Percentiles rank a stretch among this genome's conserved stretches.
Evolutionary conservation across 2,113 vertebrate species (phyloP).

Genomic region (Grantiella picta): DNA sequence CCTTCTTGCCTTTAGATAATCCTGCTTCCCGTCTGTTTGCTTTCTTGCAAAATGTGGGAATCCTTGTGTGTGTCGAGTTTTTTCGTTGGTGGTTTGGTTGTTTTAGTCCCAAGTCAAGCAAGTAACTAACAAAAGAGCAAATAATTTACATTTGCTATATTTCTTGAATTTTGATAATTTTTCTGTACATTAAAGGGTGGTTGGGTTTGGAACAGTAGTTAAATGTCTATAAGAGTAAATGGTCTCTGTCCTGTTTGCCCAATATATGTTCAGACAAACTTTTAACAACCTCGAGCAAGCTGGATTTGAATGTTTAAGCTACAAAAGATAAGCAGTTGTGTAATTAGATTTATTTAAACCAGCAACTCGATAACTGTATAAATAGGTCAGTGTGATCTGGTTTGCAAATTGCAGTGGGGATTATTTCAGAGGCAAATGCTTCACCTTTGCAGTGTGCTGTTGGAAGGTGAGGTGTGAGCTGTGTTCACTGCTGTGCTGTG

Average conservation of each 20-base stretch:
- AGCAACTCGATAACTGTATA: background rate
- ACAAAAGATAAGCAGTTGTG: background rate
- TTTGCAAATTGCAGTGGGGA: background rate
- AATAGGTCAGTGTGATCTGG: background rate
- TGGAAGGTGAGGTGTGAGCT: background rate
- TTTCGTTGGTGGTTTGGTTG: background rate
- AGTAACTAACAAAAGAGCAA: background rate
- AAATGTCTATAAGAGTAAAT: background rate
- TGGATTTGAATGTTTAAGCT: background rate
- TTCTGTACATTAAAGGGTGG: background rate
- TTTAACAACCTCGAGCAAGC: background rate
- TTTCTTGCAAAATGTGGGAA: conserved; percentile 9
- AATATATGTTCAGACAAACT: background rate
- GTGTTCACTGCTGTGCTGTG: background rate
- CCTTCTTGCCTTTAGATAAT: background rate
- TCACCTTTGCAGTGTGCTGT: background rate
- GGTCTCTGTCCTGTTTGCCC: background rate
- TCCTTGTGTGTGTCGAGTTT: background rate
- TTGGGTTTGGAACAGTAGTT: background rate
- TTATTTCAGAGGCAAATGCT: background rate
- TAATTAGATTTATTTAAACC: background rate
- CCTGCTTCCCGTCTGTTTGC: background rate
- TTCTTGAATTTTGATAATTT: background rate
- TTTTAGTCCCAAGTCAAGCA: background rate
- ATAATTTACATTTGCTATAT: background rate